These are phyloP conservation scores for Laterallus jamaicensis DNA, from an alignment of 2,113 vertebrate species.

Conservation along the genomic window DNA sequence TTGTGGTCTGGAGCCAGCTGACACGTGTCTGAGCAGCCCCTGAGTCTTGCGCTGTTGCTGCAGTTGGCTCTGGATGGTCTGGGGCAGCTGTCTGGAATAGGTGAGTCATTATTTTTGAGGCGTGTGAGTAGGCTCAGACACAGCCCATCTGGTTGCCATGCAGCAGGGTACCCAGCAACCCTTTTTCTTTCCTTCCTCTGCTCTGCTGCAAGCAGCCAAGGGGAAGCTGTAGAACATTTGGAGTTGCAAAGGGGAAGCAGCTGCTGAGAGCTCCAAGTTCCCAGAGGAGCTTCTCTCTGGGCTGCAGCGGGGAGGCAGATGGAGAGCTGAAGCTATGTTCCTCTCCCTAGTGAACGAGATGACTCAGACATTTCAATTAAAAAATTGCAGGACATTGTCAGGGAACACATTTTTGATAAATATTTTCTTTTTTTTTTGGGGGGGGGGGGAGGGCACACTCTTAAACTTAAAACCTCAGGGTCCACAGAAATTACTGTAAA, in stretches of 20 bases:
- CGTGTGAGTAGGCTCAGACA: not conserved
- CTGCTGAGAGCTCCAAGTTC: not conserved
- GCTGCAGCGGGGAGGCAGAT: not conserved
- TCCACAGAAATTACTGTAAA: not conserved
- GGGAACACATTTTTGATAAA: not conserved
- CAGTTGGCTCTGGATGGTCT: not conserved
- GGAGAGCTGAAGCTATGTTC: not conserved
- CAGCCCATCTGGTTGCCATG: not conserved
- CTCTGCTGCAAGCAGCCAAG: not conserved
- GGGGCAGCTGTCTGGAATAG: not conserved
- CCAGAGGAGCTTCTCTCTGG: constrained; percentile 16
- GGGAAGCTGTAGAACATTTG: constrained; percentile 25
- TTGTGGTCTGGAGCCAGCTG: not conserved
- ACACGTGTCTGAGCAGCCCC: not conserved
- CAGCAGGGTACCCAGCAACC: not conserved
- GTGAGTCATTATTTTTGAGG: not conserved
- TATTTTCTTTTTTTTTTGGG: not conserved
- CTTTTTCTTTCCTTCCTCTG: not conserved
- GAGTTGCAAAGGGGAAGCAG: constrained; percentile 24
- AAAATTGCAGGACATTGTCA: not conserved
- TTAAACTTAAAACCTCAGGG: not conserved
- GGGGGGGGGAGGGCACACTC: not conserved
- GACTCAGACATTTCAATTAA: not conserved
- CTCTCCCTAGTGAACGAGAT: not conserved
- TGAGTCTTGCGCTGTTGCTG: not conserved